A percentile compares a stretch with the other conserved stretches of the same genome.
phyloP scores from a whole-genome alignment of 2,888 invertebrate genomes.

The Aradus depressus region DNA sequence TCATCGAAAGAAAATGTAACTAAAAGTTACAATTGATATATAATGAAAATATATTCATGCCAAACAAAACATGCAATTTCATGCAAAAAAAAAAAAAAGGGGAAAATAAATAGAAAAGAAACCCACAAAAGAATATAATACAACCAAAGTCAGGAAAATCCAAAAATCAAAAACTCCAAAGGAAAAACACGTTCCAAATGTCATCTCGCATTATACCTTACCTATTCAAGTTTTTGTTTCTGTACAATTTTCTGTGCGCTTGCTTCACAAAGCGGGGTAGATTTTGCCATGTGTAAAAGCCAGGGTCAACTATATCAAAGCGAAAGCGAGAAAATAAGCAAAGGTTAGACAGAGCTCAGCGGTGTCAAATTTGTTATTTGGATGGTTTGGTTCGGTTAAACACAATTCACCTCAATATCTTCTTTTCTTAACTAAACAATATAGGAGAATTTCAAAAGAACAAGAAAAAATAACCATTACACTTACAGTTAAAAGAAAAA shows the following conservation, averaged over 20 bases:
- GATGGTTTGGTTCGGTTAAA: too few relatives aligned
- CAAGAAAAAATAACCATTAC: not conserved
- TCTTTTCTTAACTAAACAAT: too few relatives aligned
- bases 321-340: slow-evolving; percentile 17
- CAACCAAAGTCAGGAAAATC: not conserved
- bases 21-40: too few relatives aligned
- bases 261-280: slow-evolving; percentile 23
- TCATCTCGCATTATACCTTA: slow-evolving; percentile 14
- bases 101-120: not conserved
- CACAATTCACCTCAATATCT: too few relatives aligned
- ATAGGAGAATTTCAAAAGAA: not conserved
- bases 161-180: not conserved
- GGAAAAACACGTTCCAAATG: too few relatives aligned
- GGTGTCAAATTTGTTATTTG: not conserved
- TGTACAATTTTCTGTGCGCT: slow-evolving; percentile 21
- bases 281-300: slow-evolving; percentile 27
- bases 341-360: slow-evolving; percentile 11
- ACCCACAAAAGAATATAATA: not conserved
- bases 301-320: slow-evolving; percentile 23
- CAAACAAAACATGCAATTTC: too few relatives aligned
- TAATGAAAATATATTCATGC: too few relatives aligned
- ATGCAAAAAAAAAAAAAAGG: not conserved
- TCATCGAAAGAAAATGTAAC: too few relatives aligned
- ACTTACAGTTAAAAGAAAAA: not conserved
- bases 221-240: slow-evolving; percentile 25